A percentile compares a stretch with the other conserved stretches of the same genome.
Conservation (phyloP, 2,113 vertebrate species). For the Sorex fumeus region DNA sequence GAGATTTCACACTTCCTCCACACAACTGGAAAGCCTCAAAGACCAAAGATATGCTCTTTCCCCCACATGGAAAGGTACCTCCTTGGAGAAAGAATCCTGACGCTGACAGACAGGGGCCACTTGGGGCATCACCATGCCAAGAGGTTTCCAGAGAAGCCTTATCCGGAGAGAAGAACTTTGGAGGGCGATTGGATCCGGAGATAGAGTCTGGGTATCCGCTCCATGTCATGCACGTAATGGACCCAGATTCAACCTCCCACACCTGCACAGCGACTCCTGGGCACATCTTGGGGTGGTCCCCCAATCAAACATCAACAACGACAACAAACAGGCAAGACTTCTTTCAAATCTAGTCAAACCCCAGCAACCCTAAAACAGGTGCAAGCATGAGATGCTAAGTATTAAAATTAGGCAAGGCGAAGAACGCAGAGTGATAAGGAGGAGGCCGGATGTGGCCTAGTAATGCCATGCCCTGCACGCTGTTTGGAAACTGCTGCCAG, state of each 20-base stretch:
- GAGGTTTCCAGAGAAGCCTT: constrained; percentile 23
- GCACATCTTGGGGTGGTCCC: too few species aligned
- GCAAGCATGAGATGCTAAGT: background rate
- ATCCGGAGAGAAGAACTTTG: background rate
- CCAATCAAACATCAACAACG: too few species aligned
- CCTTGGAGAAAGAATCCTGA: too few species aligned
- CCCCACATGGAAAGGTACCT: too few species aligned
- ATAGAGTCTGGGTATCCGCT: too few species aligned
- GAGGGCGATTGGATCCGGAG: too few species aligned
- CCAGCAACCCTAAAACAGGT: constrained; percentile 6
- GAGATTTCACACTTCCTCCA: background rate
- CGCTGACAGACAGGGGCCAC: background rate
- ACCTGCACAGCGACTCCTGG: too few species aligned
- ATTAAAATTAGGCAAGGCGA: background rate
- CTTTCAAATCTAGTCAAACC: constrained; percentile 17
- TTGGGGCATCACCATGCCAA: background rate
- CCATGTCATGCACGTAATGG: too few species aligned
- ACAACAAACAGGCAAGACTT: background rate
- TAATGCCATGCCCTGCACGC: background rate
- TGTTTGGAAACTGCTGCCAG: background rate
- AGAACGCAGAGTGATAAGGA: background rate
- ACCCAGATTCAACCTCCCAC: too few species aligned
- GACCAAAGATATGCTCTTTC: background rate
- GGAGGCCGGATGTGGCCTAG: background rate
- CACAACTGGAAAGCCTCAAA: background rate